Conservation (phyloP, 2,888 invertebrate species). For the Patella caerulea region DNA sequence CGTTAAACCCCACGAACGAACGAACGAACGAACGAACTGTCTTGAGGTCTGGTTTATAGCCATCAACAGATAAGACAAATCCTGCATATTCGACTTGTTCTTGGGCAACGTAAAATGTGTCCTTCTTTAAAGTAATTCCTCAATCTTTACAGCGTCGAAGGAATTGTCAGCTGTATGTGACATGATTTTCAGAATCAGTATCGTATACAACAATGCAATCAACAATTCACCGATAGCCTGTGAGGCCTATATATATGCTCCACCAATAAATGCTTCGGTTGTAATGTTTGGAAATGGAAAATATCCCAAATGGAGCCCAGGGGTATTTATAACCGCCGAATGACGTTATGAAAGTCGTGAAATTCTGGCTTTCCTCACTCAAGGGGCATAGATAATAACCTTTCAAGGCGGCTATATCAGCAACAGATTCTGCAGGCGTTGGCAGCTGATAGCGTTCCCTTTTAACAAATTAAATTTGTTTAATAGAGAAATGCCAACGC, state of each 20-base stretch:
- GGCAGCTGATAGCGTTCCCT: not conserved
- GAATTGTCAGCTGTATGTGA: not conserved
- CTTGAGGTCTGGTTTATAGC: too few species aligned
- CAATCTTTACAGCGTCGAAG: not conserved
- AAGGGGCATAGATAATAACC: not conserved
- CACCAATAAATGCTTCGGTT: not conserved
- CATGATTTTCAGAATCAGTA: not conserved
- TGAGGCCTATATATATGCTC: not conserved
- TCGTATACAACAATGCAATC: not conserved
- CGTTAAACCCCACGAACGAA: too few species aligned
- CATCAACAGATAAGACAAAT: not conserved
- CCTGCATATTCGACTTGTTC: not conserved
- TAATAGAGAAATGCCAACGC: not conserved
- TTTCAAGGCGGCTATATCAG: not conserved
- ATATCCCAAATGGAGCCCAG: not conserved
- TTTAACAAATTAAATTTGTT: constrained; percentile 1
- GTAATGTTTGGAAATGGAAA: not conserved
- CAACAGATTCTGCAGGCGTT: not conserved
- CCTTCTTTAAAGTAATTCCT: not conserved
- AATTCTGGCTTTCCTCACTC: not conserved
- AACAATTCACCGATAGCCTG: not conserved
- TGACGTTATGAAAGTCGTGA: not conserved
- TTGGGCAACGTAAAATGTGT: not conserved
- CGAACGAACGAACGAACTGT: too few species aligned
- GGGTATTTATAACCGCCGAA: not conserved